These are phyloP conservation scores for Herpailurus yagouaroundi DNA, from an alignment of 2,113 vertebrate species.

Conservation along the genomic window DNA sequence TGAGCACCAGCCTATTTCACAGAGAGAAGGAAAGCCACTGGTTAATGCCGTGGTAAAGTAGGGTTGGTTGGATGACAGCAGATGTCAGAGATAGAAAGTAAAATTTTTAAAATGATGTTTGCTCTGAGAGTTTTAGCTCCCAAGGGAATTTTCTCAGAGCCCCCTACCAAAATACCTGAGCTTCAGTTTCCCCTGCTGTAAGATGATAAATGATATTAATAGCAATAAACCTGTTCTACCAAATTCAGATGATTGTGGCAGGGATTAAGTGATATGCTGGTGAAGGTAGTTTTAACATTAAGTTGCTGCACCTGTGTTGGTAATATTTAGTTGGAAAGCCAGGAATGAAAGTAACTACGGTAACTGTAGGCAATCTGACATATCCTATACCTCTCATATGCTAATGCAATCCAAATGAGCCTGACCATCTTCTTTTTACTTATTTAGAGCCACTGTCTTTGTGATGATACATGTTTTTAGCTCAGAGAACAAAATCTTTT, in stretches of 20 bases:
- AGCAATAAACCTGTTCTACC: neutral
- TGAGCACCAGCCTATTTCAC: neutral
- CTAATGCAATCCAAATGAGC: neutral
- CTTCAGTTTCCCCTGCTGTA: neutral
- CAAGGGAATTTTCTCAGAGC: neutral
- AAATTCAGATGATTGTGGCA: neutral
- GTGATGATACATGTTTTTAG: neutral
- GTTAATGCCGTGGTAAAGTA: neutral
- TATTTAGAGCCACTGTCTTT: neutral
- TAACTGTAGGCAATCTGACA: neutral
- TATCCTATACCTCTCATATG: neutral
- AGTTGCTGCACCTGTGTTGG: neutral
- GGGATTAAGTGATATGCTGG: neutral
- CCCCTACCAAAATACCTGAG: neutral
- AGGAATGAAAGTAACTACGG: neutral
- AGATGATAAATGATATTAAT: neutral
- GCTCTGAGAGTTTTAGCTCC: neutral
- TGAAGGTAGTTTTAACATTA: neutral
- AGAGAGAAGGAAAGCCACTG: neutral
- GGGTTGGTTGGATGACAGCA: neutral
- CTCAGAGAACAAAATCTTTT: constrained; percentile 8
- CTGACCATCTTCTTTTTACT: neutral
- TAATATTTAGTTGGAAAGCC: neutral
- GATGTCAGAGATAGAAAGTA: neutral
- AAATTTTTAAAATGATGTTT: neutral